Conservation (phyloP, 2,888 invertebrate species). For the Rutpela maculata region DNA sequence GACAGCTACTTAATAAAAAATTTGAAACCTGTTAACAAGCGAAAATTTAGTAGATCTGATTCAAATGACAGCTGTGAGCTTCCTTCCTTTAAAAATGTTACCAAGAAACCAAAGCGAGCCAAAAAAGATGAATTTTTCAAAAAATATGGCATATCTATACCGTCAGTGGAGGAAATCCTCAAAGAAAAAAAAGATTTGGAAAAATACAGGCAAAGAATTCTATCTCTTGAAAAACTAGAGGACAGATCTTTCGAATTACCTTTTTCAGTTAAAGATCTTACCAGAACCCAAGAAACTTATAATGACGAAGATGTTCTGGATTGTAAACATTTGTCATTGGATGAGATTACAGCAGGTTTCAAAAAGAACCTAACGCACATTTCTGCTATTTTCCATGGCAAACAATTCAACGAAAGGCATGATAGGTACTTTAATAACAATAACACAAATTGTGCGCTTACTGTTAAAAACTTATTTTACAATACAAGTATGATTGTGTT, state of each 20-base stretch:
- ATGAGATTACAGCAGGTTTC: constrained; percentile 56
- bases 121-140: constrained; percentile 54
- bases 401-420: constrained; percentile 55
- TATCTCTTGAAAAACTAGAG: constrained; percentile 49
- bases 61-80: constrained; percentile 52
- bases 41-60: constrained; percentile 42
- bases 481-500: constrained; percentile 66
- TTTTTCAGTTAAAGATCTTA: constrained; percentile 33
- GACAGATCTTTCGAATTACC: constrained; percentile 46
- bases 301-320: constrained; percentile 42
- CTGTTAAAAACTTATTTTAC: constrained; percentile 60
- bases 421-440: constrained; percentile 43
- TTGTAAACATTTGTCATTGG: constrained; percentile 58
- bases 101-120: constrained; percentile 37
- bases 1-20: background rate
- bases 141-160: constrained; percentile 60
- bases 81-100: constrained; percentile 48
- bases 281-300: constrained; percentile 21
- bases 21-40: background rate
- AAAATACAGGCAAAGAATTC: constrained; percentile 50
- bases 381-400: constrained; percentile 54
- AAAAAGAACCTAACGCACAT: constrained; percentile 51
- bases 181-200: constrained; percentile 54
- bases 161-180: constrained; percentile 59
- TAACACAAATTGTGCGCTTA: constrained; percentile 39